phyloP scores from a whole-genome alignment of 2,888 invertebrate species.

The Lycophotia porphyrea region DNA sequence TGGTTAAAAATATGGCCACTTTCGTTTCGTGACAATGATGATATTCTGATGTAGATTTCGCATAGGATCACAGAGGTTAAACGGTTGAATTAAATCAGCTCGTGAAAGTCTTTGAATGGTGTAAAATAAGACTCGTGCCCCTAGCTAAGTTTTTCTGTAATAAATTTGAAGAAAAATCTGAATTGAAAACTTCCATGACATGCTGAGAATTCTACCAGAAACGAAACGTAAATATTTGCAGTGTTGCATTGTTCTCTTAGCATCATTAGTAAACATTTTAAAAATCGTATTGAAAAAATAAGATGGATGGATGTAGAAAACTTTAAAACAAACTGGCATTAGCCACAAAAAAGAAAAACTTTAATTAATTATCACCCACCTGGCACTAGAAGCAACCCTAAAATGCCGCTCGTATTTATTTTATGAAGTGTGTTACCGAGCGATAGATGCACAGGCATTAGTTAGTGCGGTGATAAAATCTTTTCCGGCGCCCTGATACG shows the following conservation, averaged over 20 bases:
- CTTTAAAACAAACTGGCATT: background rate
- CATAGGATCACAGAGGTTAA: background rate
- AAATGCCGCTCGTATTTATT: conserved; percentile 53
- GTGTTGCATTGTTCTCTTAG: background rate
- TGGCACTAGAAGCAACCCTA: conserved; percentile 56
- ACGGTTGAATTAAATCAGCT: conserved; percentile 1
- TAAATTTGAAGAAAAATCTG: background rate
- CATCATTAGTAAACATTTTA: background rate
- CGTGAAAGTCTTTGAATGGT: background rate
- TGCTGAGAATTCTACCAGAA: background rate
- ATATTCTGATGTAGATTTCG: background rate
- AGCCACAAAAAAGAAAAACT: background rate
- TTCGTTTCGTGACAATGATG: conserved; percentile 13
- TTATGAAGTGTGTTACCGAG: conserved; percentile 61
- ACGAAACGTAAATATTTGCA: background rate
- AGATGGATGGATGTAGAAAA: background rate
- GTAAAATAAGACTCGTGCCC: background rate
- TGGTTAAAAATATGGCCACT: background rate
- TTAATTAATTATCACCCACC: background rate
- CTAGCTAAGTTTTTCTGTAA: background rate
- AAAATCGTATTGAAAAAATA: background rate
- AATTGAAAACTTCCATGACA: background rate
- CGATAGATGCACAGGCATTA: conserved; percentile 63
- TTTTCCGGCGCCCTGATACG: conserved; percentile 57
- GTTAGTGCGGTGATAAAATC: conserved; percentile 66